Conservation (phyloP, 2,797 vertebrate genomes). For the Notolepis coatsorum region DNA sequence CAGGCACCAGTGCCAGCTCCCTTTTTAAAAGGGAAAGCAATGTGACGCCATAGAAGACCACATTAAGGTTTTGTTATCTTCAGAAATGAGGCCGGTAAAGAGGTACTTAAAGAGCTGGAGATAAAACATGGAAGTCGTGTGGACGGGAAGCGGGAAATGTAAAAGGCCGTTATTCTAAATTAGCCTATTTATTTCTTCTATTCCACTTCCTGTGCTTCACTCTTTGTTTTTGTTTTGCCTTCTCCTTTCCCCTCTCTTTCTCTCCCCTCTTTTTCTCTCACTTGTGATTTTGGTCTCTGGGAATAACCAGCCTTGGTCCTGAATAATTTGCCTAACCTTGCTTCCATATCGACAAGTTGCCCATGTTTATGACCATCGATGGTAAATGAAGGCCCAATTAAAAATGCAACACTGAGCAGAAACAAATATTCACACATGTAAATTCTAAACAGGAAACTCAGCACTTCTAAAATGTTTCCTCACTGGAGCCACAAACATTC, state of each 20-base stretch:
- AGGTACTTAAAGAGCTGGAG: slow-evolving; percentile 62
- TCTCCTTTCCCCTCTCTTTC: slow-evolving; percentile 24
- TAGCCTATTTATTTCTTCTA: slow-evolving; percentile 60
- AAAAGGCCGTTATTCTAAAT: slow-evolving; percentile 51
- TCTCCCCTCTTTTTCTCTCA: slow-evolving; percentile 9
- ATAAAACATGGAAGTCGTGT: slow-evolving; percentile 56
- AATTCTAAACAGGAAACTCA: slow-evolving; percentile 29
- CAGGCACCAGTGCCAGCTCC: slow-evolving; percentile 8
- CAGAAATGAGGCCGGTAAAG: slow-evolving; percentile 55
- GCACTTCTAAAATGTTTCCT: slow-evolving; percentile 30
- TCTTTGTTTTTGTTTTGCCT: slow-evolving; percentile 3
- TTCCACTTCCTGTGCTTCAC: slow-evolving; percentile 30
- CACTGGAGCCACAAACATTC: slow-evolving; percentile 52
- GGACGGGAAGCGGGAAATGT: slow-evolving; percentile 30
- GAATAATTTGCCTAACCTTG: slow-evolving; percentile 14
- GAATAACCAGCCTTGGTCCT: slow-evolving; percentile 16
- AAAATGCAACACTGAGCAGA: slow-evolving; percentile 36
- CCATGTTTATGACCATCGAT: slow-evolving; percentile 27
- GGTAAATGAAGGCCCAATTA: slow-evolving; percentile 21
- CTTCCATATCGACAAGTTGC: slow-evolving; percentile 3
- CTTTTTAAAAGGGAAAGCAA: slow-evolving; percentile 51
- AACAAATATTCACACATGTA: slow-evolving; percentile 23
- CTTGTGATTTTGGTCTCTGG: slow-evolving; percentile 12
- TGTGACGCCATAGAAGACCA: slow-evolving; percentile 37
- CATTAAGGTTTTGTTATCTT: slow-evolving; percentile 60